Percentiles rank a stretch among this genome's conserved stretches.
phyloP scores from a whole-genome alignment of 2,888 invertebrate genomes.

The Melinaea menophilus region DNA sequence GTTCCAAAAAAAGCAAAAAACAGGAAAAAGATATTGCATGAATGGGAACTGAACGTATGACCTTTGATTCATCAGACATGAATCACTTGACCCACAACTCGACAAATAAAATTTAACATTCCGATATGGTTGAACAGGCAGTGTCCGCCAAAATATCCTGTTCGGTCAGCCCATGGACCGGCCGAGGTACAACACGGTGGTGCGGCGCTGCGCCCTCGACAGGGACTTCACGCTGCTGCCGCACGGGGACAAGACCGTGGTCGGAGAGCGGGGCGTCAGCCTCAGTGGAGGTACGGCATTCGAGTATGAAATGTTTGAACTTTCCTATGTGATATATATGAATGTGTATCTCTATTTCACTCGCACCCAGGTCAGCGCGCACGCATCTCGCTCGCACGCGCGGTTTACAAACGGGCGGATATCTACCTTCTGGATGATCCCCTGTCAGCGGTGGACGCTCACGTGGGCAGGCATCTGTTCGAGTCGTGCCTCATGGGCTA shows the following conservation, averaged over 20 bases:
- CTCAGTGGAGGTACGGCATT: constrained; percentile 83
- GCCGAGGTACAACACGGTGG: constrained; percentile 80
- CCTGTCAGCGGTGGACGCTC: constrained; percentile 94
- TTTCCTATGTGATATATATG: no score
- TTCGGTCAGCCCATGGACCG: constrained; percentile 89
- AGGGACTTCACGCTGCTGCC: constrained; percentile 86
- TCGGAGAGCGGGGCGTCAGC: constrained; percentile 91
- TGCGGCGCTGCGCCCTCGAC: constrained; percentile 84
- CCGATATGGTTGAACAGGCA: constrained; percentile 58
- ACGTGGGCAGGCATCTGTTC: constrained; percentile 92
- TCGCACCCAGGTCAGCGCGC: constrained; percentile 87
- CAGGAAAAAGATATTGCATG: no score
- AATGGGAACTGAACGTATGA: no score
- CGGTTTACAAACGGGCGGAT: constrained; percentile 90
- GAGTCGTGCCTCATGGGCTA: constrained; percentile 85
- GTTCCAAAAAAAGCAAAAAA: no score
- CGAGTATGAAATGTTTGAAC: no score
- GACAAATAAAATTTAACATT: no score
- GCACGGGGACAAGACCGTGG: constrained; percentile 89
- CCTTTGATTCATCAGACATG: no score
- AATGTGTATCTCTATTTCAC: no score
- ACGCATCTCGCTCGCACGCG: constrained; percentile 90
- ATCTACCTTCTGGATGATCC: constrained; percentile 95
- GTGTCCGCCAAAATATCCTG: constrained; percentile 93
- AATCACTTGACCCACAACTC: no score